Evolutionary conservation across 2,888 invertebrate species (phyloP), one percentile per base, ranked within the genome.

Genomic region (Erebia ligea): DNA sequence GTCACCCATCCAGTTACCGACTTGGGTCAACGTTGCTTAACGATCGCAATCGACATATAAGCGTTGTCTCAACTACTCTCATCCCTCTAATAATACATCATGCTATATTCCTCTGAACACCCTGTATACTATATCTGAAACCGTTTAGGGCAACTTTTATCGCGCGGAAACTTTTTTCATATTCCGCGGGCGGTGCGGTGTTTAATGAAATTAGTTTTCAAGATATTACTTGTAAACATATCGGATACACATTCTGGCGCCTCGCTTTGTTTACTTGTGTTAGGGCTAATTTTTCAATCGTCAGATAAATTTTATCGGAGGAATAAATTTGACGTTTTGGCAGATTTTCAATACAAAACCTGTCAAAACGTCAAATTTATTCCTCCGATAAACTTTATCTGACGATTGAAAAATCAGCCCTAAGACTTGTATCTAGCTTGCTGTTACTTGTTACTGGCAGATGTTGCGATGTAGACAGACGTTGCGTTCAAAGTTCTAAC

Each of bases 141-240:
- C 21, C 52, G 64, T 64, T 73, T 68, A 68, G 59, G 45, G 17
- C 56, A 69, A 65, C 62, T 68, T 73, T 68, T 68, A 67, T 70
- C 57, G 65, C 57, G 68, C 67, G 50, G 19, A 68, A 75, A 85
- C 78, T 86, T 86, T 84, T 85, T 86, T 85, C 85, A 86, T 86
- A 85, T 81, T 71, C 74, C 75, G 76, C 75, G 73, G 63, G 45
- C 62, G 59, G 65, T 58, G 52, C 62, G 64, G 71, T 75, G 65
- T 76, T 74, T 80, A 79, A 80, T 79, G 79, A 80, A 81, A 81
- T 78, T 78, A 77, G 79, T 81, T 77, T 76, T 75, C 65, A 76
- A 78, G 76, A 81, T 81, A 81, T 82, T 76, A 70, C 62, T 64
- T 25, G 58, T 67, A 54, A 80, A 81, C 77, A 81, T 78, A 75